phyloP scores from a whole-genome alignment of 2,113 vertebrate species.

The Peromyscus maniculatus region DNA sequence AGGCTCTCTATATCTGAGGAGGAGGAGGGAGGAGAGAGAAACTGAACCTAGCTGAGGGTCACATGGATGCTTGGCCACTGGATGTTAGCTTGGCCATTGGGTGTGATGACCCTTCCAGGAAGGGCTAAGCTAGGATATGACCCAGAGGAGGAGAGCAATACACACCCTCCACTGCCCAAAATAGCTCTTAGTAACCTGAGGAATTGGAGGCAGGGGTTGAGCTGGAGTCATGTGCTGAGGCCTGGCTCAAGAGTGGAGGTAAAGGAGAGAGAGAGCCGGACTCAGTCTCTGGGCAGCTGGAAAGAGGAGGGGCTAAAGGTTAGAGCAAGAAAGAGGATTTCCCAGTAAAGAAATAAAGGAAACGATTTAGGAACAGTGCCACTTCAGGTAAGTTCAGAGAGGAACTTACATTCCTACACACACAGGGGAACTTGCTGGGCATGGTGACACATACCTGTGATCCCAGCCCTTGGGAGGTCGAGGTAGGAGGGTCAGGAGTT shows the following conservation, averaged over 20 bases:
- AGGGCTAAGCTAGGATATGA: constrained; percentile 62
- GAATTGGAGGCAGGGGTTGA: constrained; percentile 73
- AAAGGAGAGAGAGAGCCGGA: constrained; percentile 29
- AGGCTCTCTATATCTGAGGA: not conserved
- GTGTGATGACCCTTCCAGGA: constrained; percentile 53
- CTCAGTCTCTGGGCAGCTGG: constrained; percentile 51
- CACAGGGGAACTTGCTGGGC: not conserved
- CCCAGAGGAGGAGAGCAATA: constrained; percentile 51
- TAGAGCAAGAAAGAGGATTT: constrained; percentile 69
- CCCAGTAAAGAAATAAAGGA: constrained; percentile 34
- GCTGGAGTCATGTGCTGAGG: constrained; percentile 59
- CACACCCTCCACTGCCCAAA: constrained; percentile 51
- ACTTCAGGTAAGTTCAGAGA: not conserved
- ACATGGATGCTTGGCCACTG: not conserved
- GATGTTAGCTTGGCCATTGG: constrained; percentile 2
- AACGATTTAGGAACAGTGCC: constrained; percentile 33
- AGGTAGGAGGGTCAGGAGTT: not conserved
- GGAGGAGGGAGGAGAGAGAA: not conserved
- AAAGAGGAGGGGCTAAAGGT: constrained; percentile 41
- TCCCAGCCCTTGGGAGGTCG: not conserved
- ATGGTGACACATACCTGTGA: not conserved
- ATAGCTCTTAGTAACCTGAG: constrained; percentile 82
- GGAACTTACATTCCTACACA: not conserved
- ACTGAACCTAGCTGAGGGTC: not conserved
- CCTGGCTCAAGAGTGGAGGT: constrained; percentile 47